Percentiles rank a stretch among this genome's conserved stretches.
Evolutionary conservation across 2,113 vertebrate species (phyloP).

Genomic region (Diphyllodes magnificus): DNA sequence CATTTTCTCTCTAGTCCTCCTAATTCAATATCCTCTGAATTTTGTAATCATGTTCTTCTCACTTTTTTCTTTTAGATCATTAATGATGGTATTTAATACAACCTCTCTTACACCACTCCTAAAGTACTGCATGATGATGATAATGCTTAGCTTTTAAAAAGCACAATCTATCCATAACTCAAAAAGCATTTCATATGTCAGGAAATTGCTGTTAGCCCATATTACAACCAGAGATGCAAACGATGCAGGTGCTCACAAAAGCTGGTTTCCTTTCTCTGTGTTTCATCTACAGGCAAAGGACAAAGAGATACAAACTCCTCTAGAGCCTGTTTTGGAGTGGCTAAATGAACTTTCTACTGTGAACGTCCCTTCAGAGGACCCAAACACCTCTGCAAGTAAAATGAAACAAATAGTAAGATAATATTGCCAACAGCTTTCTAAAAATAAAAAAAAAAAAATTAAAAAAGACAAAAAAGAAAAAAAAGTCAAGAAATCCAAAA

Average conservation of each 20-base stretch:
- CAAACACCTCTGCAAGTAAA: accelerated
- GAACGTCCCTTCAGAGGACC: neutral
- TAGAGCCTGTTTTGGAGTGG: neutral
- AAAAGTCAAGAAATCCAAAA: neutral
- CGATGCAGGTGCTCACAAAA: neutral
- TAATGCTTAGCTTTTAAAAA: conserved; percentile 36
- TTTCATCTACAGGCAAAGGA: neutral
- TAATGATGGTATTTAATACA: conserved; percentile 50
- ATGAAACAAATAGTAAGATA: neutral
- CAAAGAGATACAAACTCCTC: neutral
- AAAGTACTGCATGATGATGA: conserved; percentile 7
- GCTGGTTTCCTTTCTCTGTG: neutral
- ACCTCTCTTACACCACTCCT: neutral
- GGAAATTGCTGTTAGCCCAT: neutral
- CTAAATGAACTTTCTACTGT: neutral
- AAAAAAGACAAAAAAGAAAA: too few species aligned
- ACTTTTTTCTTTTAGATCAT: conserved; percentile 38
- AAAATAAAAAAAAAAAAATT: too few species aligned
- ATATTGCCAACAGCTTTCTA: neutral
- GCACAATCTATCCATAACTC: neutral
- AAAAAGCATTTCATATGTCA: neutral
- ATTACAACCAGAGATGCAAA: neutral
- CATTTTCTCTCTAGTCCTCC: conserved; percentile 43
- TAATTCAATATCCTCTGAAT: conserved; percentile 62
- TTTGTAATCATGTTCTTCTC: conserved; percentile 41